phyloP scores from a whole-genome alignment of 2,888 invertebrate species.

The Caenorhabditis zanzibari region DNA sequence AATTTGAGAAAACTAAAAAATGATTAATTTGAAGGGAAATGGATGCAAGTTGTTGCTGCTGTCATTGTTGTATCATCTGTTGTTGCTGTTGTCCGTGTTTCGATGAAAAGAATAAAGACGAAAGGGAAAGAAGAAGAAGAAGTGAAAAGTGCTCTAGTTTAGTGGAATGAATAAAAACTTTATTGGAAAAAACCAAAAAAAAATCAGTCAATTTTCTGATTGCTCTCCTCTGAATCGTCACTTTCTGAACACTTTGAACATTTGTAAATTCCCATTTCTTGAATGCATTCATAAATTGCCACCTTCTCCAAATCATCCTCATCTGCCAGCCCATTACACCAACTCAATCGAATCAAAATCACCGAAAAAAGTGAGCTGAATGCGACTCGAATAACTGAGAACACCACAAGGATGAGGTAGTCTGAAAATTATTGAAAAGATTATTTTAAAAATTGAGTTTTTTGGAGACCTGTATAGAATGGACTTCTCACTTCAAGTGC shows the following conservation, averaged over 20 bases:
- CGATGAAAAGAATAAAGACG: background rate
- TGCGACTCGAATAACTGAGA: conserved; percentile 29
- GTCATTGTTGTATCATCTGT: conserved; percentile 25
- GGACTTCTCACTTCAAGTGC: conserved; percentile 36
- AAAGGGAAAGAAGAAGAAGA: background rate
- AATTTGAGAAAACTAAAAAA: background rate
- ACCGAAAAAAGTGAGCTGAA: conserved; percentile 40
- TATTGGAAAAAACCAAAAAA: no score
- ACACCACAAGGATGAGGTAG: conserved; percentile 33
- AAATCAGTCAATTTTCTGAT: conserved; percentile 32
- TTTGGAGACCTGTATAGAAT: conserved; percentile 14
- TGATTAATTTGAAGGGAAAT: conserved; percentile 26
- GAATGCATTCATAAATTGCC: conserved; percentile 46
- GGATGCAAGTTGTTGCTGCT: conserved; percentile 44
- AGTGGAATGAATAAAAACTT: background rate
- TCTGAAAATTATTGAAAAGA: conserved; percentile 26
- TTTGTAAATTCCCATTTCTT: conserved; percentile 46
- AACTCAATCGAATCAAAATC: conserved; percentile 48
- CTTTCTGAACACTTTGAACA: conserved; percentile 37
- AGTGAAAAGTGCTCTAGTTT: conserved; percentile 1
- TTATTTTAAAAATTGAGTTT: background rate
- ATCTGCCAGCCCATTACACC: conserved; percentile 49
- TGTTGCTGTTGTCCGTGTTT: conserved; percentile 49
- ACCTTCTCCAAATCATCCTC: conserved; percentile 51
- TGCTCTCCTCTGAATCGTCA: conserved; percentile 4